A percentile compares a stretch with the other conserved stretches of the same genome.
Conservation (phyloP, 1,140 invertebrate species). For the Rhagoletis zephyria region DNA sequence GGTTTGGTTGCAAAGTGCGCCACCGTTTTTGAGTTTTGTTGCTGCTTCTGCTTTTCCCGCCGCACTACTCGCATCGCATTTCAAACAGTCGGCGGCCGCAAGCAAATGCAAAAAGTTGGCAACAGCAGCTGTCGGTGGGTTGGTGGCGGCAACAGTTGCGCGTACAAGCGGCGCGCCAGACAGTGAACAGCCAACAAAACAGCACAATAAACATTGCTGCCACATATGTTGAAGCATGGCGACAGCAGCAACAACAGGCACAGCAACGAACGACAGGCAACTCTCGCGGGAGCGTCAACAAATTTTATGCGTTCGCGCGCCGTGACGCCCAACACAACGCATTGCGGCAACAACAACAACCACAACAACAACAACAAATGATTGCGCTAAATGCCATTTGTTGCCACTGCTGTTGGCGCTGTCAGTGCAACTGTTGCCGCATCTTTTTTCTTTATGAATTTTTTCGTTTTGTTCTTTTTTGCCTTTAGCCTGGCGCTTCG, state of each 20-base stretch:
- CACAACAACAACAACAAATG: not conserved
- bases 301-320: constrained; percentile 11
- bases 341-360: not conserved
- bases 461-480: not conserved
- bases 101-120: constrained; percentile 11
- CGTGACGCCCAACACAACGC: not conserved
- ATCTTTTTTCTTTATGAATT: not conserved
- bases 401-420: not conserved
- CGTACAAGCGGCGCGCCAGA: not conserved
- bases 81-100: not conserved
- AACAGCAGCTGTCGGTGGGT: not conserved
- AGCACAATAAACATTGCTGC: constrained; percentile 3
- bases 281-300: constrained; percentile 22
- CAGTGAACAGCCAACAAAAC: not conserved
- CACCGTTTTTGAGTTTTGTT: not conserved
- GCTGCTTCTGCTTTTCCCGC: not conserved
- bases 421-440: constrained; percentile 24
- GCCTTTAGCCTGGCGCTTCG: not conserved
- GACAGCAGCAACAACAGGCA: not conserved
- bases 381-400: not conserved
- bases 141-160: not conserved
- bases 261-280: not conserved
- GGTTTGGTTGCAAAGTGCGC: not conserved
- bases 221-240: not conserved
- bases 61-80: not conserved